phyloP scores from a whole-genome alignment of 2,888 invertebrate species.

The Parapristionchus giblindavisi region DNA sequence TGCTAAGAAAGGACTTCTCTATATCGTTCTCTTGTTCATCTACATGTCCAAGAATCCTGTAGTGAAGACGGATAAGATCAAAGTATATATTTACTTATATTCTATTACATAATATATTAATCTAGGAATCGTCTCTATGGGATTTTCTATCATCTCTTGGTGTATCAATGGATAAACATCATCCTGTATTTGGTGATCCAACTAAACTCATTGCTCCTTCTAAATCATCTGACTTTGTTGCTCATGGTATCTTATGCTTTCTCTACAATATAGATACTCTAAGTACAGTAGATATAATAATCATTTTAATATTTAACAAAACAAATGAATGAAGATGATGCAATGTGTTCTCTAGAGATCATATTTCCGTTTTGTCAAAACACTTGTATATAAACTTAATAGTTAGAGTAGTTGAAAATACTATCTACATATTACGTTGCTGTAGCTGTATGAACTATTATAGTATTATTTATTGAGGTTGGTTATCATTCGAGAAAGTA shows the following conservation, averaged over 20 bases:
- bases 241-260: conserved; percentile 11
- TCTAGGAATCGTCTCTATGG: conserved; percentile 31
- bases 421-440: not conserved
- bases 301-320: not conserved
- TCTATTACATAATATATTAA: not conserved
- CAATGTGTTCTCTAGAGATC: too few relatives aligned
- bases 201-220: conserved; percentile 27
- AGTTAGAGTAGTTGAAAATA: too few relatives aligned
- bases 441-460: not conserved
- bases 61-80: conserved; percentile 16
- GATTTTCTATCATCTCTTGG: conserved; percentile 29
- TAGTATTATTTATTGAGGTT: conserved; percentile 4
- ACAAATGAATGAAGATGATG: not conserved
- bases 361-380: too few relatives aligned
- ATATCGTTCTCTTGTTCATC: conserved; percentile 33
- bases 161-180: not conserved
- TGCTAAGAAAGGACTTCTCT: conserved; percentile 30
- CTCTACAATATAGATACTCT: not conserved
- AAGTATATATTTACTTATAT: not conserved
- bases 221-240: conserved; percentile 21
- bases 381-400: too few relatives aligned
- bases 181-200: conserved; percentile 32
- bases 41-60: conserved; percentile 36
- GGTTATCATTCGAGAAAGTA: conserved; percentile 33
- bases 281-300: not conserved